These are phyloP conservation scores for Thrips palmi DNA, from an alignment of 1,140 invertebrate genomes.

Conservation along the genomic window DNA sequence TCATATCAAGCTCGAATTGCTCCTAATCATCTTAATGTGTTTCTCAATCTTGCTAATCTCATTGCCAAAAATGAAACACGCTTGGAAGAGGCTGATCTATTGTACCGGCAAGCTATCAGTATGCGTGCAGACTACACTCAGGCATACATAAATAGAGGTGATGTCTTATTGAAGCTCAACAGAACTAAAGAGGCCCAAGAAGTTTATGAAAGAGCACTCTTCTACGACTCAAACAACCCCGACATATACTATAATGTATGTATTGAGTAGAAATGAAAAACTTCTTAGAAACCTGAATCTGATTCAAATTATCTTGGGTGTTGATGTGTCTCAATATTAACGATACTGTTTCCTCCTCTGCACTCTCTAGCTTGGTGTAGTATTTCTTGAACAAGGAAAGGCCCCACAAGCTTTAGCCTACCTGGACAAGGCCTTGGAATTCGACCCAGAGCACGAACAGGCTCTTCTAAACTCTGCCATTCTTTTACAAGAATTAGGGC, in stretches of 20 bases:
- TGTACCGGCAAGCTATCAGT: slow-evolving; percentile 86
- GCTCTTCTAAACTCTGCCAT: slow-evolving; percentile 90
- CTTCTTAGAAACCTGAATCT: background rate
- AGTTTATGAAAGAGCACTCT: slow-evolving; percentile 81
- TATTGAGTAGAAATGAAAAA: slow-evolving; percentile 14
- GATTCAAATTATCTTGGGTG: background rate
- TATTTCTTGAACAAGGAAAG: slow-evolving; percentile 82
- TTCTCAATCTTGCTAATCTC: slow-evolving; percentile 85
- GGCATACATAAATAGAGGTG: slow-evolving; percentile 91
- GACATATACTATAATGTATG: slow-evolving; percentile 94
- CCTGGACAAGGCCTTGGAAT: slow-evolving; percentile 79
- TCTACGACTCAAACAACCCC: slow-evolving; percentile 86
- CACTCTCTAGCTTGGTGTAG: slow-evolving; percentile 64
- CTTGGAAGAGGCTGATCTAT: slow-evolving; percentile 80
- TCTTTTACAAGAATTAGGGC: slow-evolving; percentile 71
- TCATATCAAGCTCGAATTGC: slow-evolving; percentile 90
- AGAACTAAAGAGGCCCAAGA: slow-evolving; percentile 86
- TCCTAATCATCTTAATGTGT: slow-evolving; percentile 90
- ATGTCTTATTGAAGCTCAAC: slow-evolving; percentile 89
- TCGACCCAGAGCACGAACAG: slow-evolving; percentile 88
- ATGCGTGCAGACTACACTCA: slow-evolving; percentile 95
- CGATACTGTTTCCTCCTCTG: background rate
- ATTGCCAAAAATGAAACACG: slow-evolving; percentile 84
- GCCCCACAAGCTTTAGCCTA: slow-evolving; percentile 76
- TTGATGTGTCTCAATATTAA: background rate